Base-by-base conservation (phyloP, 1,140 invertebrate genomes). In the Drosophila parabipectinata region DNA sequence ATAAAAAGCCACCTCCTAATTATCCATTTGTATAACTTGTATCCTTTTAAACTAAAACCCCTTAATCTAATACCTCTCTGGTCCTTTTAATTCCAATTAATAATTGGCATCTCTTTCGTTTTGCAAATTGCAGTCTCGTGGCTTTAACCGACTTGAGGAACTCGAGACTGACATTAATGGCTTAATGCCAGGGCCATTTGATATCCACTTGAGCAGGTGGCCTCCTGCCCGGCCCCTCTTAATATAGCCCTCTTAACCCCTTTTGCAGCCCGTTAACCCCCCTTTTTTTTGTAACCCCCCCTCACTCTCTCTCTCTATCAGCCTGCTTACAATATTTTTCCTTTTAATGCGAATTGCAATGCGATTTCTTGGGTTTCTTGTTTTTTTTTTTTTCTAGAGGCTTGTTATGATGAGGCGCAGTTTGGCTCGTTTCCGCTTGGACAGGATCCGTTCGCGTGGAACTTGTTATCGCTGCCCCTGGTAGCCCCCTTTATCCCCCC, bases 391-490 rank as follows among this genome's bases (percentile, higher is more conserved):
- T 62, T 55, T 53, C 54, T 45, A 53, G 32, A 50, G 51, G 63
- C 68, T 63, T 69, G 63, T 74, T 75, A 50, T 63, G 69, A 59
- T 72, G 69, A 57, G 68, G 68, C 66, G 67, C 58, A 56, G 61
- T 64, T 81, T 72, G 57, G 50, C 34, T 81, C 60, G 53, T 74
- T 85, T 84, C 73, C 82, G 81, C 77, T 66, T 87, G 81, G 73
- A 77, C 60, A 77, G 57, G 47, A 75, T 72, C 60, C 62, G 69
- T 77, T 57, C 82, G 81, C 82, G 82, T 85, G 82, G 75, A 87
- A 74, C 73, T 84, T 77, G 82, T 84, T 84, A 81, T 63, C 55
- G 62, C 51, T 53, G 32, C 68, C 12, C 2, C 4, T 37, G 34
- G 9, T n/a, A 28, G 34, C 10, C 34, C 9, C 9, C 34, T 37